These are phyloP conservation scores for Discoglossus pictus DNA, from an alignment of 2,797 vertebrate species.

Conservation along the genomic window DNA sequence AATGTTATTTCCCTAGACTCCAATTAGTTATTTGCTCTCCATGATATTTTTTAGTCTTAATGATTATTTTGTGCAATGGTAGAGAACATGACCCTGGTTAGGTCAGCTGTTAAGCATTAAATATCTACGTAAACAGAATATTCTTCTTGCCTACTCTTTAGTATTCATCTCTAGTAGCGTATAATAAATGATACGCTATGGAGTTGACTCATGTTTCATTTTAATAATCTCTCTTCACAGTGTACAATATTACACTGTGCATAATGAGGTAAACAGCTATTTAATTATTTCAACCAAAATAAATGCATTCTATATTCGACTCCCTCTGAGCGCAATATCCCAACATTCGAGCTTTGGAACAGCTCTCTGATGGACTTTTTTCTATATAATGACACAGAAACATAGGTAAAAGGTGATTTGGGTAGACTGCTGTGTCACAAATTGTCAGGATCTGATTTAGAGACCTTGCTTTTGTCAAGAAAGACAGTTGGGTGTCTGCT, in stretches of 20 bases:
- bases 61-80: too few species aligned
- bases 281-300: conserved; percentile 19
- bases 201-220: conserved; percentile 4
- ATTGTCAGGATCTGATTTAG: conserved; percentile 90
- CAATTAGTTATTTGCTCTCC: too few species aligned
- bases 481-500: conserved; percentile 80
- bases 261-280: conserved; percentile 16
- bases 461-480: conserved; percentile 82
- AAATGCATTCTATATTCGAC: background rate
- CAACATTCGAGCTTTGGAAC: background rate
- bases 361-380: conserved; percentile 14
- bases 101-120: too few species aligned
- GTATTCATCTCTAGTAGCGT: background rate
- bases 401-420: conserved; percentile 85
- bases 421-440: conserved; percentile 88
- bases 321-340: background rate
- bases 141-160: conserved; percentile 9
- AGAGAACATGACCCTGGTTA: too few species aligned
- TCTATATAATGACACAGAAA: conserved; percentile 40
- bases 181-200: background rate
- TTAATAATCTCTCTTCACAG: background rate
- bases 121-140: too few species aligned
- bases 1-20: too few species aligned
- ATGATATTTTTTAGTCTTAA: too few species aligned
- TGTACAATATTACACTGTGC: background rate